These are phyloP conservation scores for Cyanoderma ruficeps DNA, from an alignment of 2,113 vertebrate species.

Conservation along the genomic window DNA sequence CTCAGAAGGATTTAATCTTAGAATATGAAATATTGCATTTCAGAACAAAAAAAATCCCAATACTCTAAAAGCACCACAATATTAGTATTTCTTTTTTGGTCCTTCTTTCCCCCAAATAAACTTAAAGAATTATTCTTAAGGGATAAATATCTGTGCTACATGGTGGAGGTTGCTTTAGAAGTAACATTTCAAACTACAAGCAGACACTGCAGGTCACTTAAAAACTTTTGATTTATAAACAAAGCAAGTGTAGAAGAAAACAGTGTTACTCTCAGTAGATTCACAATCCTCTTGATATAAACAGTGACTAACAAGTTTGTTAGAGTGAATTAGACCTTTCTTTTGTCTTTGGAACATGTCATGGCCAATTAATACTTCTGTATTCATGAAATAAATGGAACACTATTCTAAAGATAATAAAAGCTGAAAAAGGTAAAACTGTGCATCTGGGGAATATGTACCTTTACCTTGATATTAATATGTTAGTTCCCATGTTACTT, in stretches of 20 bases:
- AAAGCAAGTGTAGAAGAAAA: conserved; percentile 76
- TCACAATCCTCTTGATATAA: conserved; percentile 80
- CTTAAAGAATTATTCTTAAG: conserved; percentile 18
- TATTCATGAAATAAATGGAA: conserved; percentile 84
- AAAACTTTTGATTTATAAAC: conserved; percentile 80
- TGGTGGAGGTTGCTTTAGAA: conserved; percentile 33
- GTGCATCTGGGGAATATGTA: conserved; percentile 86
- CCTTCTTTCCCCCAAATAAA: not conserved
- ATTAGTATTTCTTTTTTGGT: not conserved
- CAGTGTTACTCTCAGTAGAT: conserved; percentile 76
- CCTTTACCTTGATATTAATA: conserved; percentile 90
- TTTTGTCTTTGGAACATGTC: conserved; percentile 94
- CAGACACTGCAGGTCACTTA: conserved; percentile 67
- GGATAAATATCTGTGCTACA: conserved; percentile 29
- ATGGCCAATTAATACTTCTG: conserved; percentile 89
- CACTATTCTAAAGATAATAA: conserved; percentile 83
- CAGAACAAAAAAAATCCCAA: not conserved
- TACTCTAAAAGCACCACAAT: not conserved
- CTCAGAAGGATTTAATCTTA: not conserved
- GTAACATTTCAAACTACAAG: conserved; percentile 62
- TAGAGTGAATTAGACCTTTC: conserved; percentile 93
- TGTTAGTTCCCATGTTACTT: conserved; percentile 85
- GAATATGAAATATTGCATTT: not conserved
- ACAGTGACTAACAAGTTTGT: conserved; percentile 92
- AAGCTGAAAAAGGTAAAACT: conserved; percentile 85